Evolutionary conservation across 2,113 vertebrate genomes (phyloP).

Genomic region (Orycteropus afer): DNA sequence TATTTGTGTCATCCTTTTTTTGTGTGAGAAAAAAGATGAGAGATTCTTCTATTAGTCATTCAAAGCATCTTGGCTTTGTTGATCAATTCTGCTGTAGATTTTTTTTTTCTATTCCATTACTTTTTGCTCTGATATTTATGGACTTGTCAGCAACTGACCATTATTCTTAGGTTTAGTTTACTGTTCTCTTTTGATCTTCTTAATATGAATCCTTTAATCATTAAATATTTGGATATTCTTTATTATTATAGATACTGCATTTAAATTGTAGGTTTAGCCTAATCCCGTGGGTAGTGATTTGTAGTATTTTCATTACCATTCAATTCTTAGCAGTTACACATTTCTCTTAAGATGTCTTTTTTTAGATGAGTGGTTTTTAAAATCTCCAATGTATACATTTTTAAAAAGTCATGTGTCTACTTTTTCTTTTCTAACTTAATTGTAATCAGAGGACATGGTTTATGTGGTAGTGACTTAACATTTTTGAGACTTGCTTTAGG

Average conservation of each 20-base stretch:
- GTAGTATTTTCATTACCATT: neutral
- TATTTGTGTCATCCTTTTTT: neutral
- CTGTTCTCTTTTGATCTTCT: neutral
- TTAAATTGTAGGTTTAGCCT: neutral
- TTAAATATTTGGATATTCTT: neutral
- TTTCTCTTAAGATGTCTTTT: neutral
- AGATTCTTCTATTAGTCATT: neutral
- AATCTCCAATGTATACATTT: neutral
- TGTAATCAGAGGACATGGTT: neutral
- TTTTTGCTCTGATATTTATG: neutral
- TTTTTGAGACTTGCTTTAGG: neutral
- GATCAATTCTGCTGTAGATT: neutral
- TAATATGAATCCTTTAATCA: neutral
- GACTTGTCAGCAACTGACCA: neutral
- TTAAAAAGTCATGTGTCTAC: neutral
- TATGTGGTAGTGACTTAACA: neutral
- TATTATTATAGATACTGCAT: neutral
- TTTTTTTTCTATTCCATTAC: neutral
- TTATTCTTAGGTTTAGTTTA: neutral
- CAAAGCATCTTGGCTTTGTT: neutral
- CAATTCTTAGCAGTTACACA: neutral
- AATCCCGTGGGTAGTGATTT: neutral
- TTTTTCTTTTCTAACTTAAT: neutral
- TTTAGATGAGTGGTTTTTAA: neutral
- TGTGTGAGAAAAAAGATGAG: neutral